Percentiles rank a stretch among this genome's conserved stretches.
Evolutionary conservation across 2,888 invertebrate genomes (phyloP).

Genomic region (Dasysyrphus tricinctus): DNA sequence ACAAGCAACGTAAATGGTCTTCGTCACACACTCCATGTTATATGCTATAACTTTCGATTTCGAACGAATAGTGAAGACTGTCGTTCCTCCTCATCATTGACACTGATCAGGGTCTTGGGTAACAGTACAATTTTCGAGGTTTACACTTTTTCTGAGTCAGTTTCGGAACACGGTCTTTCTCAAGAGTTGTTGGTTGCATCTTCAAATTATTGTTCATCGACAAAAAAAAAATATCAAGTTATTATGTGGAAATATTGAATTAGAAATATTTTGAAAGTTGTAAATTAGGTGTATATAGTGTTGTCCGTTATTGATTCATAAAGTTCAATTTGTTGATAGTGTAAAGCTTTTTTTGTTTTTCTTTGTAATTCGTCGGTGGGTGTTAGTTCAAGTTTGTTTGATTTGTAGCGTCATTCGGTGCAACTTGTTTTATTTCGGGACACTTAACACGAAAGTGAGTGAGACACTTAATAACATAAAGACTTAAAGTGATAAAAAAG

Average conservation of each 20-base stretch:
- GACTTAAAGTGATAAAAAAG: conserved; percentile 32
- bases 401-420: conserved; percentile 51
- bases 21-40: conserved; percentile 32
- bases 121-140: conserved; percentile 65
- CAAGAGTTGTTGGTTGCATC: conserved; percentile 70
- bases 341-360: conserved; percentile 18
- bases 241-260: conserved; percentile 27
- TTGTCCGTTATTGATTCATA: conserved; percentile 58
- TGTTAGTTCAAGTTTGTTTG: conserved; percentile 50
- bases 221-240: conserved; percentile 18
- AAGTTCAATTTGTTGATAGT: conserved; percentile 51
- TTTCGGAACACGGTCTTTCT: conserved; percentile 68
- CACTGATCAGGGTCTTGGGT: conserved; percentile 72
- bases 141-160: conserved; percentile 67
- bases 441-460: conserved; percentile 23
- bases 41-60: conserved; percentile 69
- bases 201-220: conserved; percentile 49
- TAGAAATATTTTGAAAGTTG: conserved; percentile 49
- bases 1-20: conserved; percentile 26
- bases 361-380: conserved; percentile 42
- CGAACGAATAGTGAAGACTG: conserved; percentile 11
- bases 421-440: conserved; percentile 37
- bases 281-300: conserved; percentile 49
- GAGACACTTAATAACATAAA: not conserved
- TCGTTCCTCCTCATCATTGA: conserved; percentile 59